Evolutionary conservation across 2,888 invertebrate species (phyloP), one percentile per base, ranked within the genome.

Genomic region (Vandiemenella viatica): DNA sequence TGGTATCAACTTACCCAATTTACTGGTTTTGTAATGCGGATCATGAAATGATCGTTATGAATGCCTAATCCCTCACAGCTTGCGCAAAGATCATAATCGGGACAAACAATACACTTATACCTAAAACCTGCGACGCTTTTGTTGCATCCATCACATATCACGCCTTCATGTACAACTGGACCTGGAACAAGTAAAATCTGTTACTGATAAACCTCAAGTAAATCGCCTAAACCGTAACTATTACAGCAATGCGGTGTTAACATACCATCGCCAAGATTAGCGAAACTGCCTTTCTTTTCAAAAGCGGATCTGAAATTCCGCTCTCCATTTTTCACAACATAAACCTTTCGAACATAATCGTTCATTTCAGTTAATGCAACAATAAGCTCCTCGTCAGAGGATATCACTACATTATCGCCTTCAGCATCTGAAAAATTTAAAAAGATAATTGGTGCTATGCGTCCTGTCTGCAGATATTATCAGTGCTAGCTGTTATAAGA

Each of bases 51-150:
- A 23, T 85, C 77, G 0, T 75, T 62, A 63, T 92, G 91, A 44
- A 71, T 59, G 19, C 78, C 75, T 5, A 72, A 68, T 0, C 68
- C 63, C 64, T 90, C 87, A 62, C 92, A 92, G 2, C 62, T 62
- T n/a, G 70, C 65, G 63, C 92, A 93, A 46, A 92, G 71, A 65
- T 92, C 91, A 62, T 68, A 92, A 63, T 92, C 80, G 1, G 73
- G 67, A 58, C 92, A 93, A 46, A 78, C 71, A 15, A 83, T 66
- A 61, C 92, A 93, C 65, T 89, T 91, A 72, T 86, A 92, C 13
- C 92, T 80, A 57, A 76, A 80, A 0, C 90, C 91, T n/a, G 66
- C 57, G 5, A 91, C 71, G 0, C 67, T 60, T 0, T 64, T 61
- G 0, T 81, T 70, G 60, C 92, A 92, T 0, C 67, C 71, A 62